phyloP scores from a whole-genome alignment of 2,888 invertebrate genomes.

The Acanthosoma haemorrhoidale region DNA sequence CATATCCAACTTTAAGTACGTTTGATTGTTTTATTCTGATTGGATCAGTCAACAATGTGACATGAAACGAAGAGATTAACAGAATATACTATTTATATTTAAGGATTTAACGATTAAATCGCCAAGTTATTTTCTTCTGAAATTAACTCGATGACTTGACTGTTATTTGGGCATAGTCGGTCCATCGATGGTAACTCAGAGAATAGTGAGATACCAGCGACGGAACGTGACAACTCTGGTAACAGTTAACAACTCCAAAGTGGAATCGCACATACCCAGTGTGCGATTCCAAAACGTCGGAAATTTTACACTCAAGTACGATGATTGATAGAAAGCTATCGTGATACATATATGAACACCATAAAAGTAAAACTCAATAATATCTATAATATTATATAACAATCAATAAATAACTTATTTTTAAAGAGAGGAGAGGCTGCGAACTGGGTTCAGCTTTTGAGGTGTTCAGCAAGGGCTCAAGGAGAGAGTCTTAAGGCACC shows the following conservation, averaged over 20 bases:
- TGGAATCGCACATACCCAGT: neutral
- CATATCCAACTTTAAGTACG: neutral
- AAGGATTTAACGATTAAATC: too few relatives aligned
- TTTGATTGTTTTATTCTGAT: neutral
- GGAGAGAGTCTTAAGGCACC: slow-evolving; percentile 13
- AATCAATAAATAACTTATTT: slow-evolving; percentile 27
- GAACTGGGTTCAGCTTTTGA: slow-evolving; percentile 23
- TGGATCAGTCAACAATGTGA: too few relatives aligned
- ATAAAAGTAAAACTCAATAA: slow-evolving; percentile 15
- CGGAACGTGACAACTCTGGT: neutral
- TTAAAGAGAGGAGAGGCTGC: neutral
- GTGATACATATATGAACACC: neutral
- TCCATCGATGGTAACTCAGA: neutral
- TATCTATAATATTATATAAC: slow-evolving; percentile 25
- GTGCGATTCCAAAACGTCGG: neutral
- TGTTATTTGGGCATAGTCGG: too few relatives aligned
- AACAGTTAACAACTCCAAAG: neutral
- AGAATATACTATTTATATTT: too few relatives aligned
- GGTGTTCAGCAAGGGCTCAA: too few relatives aligned
- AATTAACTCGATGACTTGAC: neutral
- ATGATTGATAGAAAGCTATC: neutral
- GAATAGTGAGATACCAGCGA: neutral
- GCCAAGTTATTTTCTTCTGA: too few relatives aligned
- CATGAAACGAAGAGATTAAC: too few relatives aligned
- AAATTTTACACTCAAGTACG: neutral